Evolutionary conservation across 1,140 invertebrate species (phyloP), one percentile per base, ranked within the genome.

Genomic region (Dermatophagoides farinae): DNA sequence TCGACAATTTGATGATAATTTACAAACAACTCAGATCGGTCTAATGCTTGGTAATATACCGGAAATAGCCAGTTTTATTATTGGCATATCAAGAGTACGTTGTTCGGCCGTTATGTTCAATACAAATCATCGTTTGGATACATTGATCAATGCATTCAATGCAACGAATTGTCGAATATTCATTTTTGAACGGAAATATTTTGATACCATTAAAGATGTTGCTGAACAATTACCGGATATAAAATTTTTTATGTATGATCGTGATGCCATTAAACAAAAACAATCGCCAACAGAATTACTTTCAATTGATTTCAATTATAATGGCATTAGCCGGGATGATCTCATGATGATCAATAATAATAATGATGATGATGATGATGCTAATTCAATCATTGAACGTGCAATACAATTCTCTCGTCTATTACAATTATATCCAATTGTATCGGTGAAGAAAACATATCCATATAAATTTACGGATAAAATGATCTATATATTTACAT

Each of bases 11-110:
- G 82, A 61, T 79, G 77, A 66, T 80, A 79, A 65, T 88, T 89
- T 65, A 79, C 82, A 68, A 69, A 72, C 9, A 68, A 82, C 53
- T 67, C 80, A 81, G 9, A 78, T 96, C 16, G 85, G 86, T 0
- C 65, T 97, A 6, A 78, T 88, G 40, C 82, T 95, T 80, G 86
- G 89, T 64, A 84, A 77, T 71, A 74, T 82, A 44, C 81, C 82
- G 0, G 85, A 91, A 70, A 91, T 84, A 68, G 76, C 86, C 2
- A 81, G 80, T 64, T 75, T 85, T n/a, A 93, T 89, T 88, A 71
- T 96, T 0, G 89, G 88, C 0, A 70, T 93, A 6, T 64, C 65
- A 12, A 65, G 66, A 46, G 69, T 69, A 18, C 69, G 70, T 31
- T 60, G 66, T 20, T 62, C 67, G 43, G 60, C 69, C 1, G 68